Evolutionary conservation across 2,888 invertebrate genomes (phyloP), one percentile per base, ranked within the genome.

Genomic region (Liopterus haemorrhoidalis): DNA sequence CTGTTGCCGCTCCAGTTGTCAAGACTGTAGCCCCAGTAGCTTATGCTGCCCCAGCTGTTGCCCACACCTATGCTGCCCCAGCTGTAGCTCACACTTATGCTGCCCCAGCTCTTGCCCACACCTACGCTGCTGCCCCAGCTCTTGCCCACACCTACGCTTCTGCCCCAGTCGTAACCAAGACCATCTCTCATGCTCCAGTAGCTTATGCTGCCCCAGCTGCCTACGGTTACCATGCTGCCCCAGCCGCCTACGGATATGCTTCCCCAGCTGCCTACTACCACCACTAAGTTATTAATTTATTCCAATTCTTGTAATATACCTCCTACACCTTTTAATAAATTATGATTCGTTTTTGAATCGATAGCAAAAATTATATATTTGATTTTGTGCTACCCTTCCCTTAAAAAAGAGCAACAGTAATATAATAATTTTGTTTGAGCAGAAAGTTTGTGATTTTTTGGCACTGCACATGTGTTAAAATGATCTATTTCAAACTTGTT

Each of bases 1-100:
- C 59, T 51, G 68, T 67, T 1, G 70, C 66, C 4, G 68, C 65
- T 20, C 33, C 20, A 18, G 33, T 28, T 12, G 38, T 41, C 12
- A 31, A 38, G 22, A 27, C 46, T 14, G 48, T 43, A 15, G 41
- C 49, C 20, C 51, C 51, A 22, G 27, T 45, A 19, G 48, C 44
- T 19, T 42, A 47, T 33, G 46, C 52, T 25, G 50, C 50, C 43
- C 38, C 46, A 16, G 24, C 46, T 24, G 46, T 48, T 31, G 32
- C 24, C 20, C 9, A 40, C 14, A 47, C 44, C 8, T 49, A 46
- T 39, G 48, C 52, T 24, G 53, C 53, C 16, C 49, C 54, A n/a
- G 28, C 55, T 11, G 53, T 55, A 9, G 51, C 55, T 16, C 36
- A 51, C 28, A 49, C 51, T 9, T 21, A 48, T 11, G 11, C 19